Percentiles rank a stretch among this genome's conserved stretches.
Evolutionary conservation across 2,797 vertebrate species (phyloP).

Genomic region (Clarias laeviceps): DNA sequence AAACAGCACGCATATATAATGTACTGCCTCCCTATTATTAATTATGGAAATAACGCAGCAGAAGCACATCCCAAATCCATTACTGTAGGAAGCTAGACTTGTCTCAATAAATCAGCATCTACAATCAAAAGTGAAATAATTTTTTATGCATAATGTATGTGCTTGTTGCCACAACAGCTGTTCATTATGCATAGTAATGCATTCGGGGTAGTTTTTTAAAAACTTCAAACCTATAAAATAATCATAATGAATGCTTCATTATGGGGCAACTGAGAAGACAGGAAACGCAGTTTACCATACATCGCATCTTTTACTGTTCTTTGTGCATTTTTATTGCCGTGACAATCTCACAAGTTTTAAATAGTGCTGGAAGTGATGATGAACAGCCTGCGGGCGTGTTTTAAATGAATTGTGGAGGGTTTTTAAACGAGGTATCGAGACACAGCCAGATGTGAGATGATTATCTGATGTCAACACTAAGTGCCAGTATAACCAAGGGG

Average conservation of each 20-base stretch:
- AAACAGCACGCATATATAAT: constrained; percentile 79
- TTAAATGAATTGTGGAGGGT: constrained; percentile 66
- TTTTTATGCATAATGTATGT: constrained; percentile 97
- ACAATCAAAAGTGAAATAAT: constrained; percentile 97
- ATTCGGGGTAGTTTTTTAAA: constrained; percentile 95
- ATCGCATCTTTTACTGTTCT: constrained; percentile 79
- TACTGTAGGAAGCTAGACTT: constrained; percentile 93
- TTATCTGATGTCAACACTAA: constrained; percentile 51
- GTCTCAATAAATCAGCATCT: constrained; percentile 97
- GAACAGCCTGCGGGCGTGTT: constrained; percentile 71
- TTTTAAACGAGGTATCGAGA: constrained; percentile 56
- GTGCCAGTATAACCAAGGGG: constrained; percentile 39
- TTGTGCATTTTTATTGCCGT: constrained; percentile 77
- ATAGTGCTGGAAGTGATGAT: constrained; percentile 64
- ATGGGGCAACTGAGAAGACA: constrained; percentile 74
- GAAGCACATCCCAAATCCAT: constrained; percentile 96
- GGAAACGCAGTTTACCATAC: constrained; percentile 77
- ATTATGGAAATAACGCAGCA: constrained; percentile 94
- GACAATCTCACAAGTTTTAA: constrained; percentile 78
- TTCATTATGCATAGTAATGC: constrained; percentile 94
- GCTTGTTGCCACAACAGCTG: constrained; percentile 97
- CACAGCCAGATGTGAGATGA: constrained; percentile 54
- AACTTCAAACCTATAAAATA: constrained; percentile 89
- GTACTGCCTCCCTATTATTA: constrained; percentile 83
- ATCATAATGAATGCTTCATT: constrained; percentile 90